Conservation (phyloP, 2,888 invertebrate species). For the Phoenoteleia sp. region DNA sequence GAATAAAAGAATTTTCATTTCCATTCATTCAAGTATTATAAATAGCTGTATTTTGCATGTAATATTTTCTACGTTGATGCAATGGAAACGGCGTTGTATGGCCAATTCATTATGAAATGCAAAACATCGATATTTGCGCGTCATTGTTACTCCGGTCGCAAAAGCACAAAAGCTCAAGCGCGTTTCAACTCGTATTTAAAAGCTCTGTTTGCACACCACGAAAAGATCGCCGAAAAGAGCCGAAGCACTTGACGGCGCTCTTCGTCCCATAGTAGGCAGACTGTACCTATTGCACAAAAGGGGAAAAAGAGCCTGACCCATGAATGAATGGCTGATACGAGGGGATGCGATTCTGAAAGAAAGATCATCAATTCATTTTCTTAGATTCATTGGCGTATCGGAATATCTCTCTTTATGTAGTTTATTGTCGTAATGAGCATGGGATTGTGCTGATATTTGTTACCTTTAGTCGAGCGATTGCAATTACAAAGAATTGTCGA, state of each 20-base stretch:
- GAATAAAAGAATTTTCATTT: no score
- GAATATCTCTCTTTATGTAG: conserved; percentile 14
- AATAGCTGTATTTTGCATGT: no score
- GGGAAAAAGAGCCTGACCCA: conserved; percentile 87
- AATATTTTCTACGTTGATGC: no score
- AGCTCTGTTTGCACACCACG: conserved; percentile 78
- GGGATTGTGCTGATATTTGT: conserved; percentile 43
- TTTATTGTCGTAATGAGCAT: conserved; percentile 32
- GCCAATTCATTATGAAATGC: conserved; percentile 26
- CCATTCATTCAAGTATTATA: no score
- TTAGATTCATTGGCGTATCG: conserved; percentile 72
- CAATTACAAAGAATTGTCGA: no score
- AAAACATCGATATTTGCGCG: conserved; percentile 48
- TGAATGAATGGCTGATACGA: conserved; percentile 86
- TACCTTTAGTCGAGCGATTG: conserved; percentile 4
- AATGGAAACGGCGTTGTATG: not conserved
- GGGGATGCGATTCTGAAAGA: conserved; percentile 86
- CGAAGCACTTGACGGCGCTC: conserved; percentile 76
- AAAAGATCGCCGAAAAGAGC: conserved; percentile 78
- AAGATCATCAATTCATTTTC: conserved; percentile 85
- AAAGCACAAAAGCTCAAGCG: conserved; percentile 71
- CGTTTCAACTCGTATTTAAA: conserved; percentile 73
- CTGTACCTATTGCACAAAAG: conserved; percentile 86
- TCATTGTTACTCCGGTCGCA: conserved; percentile 53
- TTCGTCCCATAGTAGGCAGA: conserved; percentile 75